Evolutionary conservation across 2,113 vertebrate genomes (phyloP).

Genomic region (Bothrops jararaca): DNA sequence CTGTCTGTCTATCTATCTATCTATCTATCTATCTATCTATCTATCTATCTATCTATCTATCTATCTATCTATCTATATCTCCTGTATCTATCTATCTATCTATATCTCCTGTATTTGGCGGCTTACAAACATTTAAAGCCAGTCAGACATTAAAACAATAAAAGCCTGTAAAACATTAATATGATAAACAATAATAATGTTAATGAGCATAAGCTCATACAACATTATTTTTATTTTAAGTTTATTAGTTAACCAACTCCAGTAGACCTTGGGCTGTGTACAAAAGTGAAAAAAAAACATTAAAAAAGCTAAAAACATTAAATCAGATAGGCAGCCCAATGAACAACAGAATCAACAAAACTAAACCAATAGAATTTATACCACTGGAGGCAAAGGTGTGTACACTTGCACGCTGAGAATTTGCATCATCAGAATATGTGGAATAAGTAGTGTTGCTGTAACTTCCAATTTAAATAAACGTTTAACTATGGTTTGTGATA

Average conservation of each 20-base stretch:
- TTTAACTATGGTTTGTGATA: neutral
- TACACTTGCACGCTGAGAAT: neutral
- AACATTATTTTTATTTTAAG: neutral
- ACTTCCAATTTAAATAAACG: neutral
- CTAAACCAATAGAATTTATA: neutral
- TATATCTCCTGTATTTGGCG: no score
- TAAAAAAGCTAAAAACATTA: neutral
- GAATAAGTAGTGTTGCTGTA: neutral
- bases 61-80: no score
- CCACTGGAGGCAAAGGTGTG: neutral
- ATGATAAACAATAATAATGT: neutral
- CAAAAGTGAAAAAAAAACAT: neutral
- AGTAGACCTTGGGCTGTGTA: neutral
- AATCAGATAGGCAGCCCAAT: neutral
- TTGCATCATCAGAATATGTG: neutral
- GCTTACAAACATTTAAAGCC: neutral
- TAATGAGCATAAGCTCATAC: neutral
- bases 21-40: no score
- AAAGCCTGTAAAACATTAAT: neutral
- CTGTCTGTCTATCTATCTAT: no score
- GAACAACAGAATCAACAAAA: neutral
- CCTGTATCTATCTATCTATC: no score
- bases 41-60: no score
- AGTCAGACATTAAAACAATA: neutral
- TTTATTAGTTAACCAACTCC: neutral